Conservation (phyloP, 2,888 invertebrate genomes). For the Andrena bicolor region DNA sequence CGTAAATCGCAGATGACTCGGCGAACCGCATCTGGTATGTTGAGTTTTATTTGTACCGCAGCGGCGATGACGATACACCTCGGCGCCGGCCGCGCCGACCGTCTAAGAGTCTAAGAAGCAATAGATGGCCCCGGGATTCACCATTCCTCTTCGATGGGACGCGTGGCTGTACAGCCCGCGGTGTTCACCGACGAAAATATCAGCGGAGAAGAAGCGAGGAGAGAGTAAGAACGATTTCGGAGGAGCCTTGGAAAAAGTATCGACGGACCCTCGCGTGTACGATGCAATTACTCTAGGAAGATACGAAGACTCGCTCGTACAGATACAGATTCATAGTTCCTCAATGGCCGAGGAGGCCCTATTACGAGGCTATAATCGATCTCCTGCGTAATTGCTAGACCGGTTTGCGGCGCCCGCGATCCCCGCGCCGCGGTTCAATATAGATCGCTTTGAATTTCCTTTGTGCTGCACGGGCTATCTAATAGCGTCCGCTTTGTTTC, state of each 20-base stretch:
- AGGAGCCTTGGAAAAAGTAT: background rate
- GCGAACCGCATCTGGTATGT: conserved; percentile 79
- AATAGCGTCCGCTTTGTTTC: conserved; percentile 48
- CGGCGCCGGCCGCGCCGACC: conserved; percentile 29
- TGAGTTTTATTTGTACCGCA: conserved; percentile 69
- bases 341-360: conserved; percentile 48
- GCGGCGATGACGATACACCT: conserved; percentile 38
- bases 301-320: conserved; percentile 59
- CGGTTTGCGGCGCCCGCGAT: conserved; percentile 60
- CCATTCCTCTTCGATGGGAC: conserved; percentile 21
- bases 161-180: conserved; percentile 26
- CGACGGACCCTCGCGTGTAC: conserved; percentile 42
- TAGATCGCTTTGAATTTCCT: conserved; percentile 47
- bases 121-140: conserved; percentile 32
- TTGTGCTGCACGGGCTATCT: conserved; percentile 31
- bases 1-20: conserved; percentile 81
- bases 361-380: conserved; percentile 69
- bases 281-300: conserved; percentile 59
- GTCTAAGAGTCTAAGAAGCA: conserved; percentile 14
- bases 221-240: background rate
- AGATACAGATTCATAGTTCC: conserved; percentile 44
- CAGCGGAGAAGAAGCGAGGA: background rate
- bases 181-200: background rate
- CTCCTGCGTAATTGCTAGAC: conserved; percentile 68
- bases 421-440: conserved; percentile 54